These are phyloP conservation scores for Lapara coniferarum DNA, from an alignment of 2,888 invertebrate genomes.

Conservation along the genomic window DNA sequence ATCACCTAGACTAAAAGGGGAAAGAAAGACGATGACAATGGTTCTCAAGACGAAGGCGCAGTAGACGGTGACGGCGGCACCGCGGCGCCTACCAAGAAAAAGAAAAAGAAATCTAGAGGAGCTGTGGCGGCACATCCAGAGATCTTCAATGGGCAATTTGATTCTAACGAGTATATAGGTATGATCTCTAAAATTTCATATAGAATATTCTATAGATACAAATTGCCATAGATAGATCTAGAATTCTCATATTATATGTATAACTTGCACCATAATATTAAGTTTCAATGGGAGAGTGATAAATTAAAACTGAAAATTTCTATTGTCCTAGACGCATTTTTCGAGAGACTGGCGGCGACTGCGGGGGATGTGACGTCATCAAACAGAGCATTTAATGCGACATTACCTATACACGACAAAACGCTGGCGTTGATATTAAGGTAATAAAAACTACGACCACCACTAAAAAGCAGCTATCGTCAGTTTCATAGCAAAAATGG, in stretches of 20 bases:
- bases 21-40: conserved; percentile 71
- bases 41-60: conserved; percentile 60
- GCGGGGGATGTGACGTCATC: conserved; percentile 85
- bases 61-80: conserved; percentile 50
- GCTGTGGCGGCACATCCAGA: conserved; percentile 72
- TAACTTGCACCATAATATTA: too few relatives aligned
- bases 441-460: conserved; percentile 42
- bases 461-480: too few relatives aligned
- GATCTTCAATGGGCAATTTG: conserved; percentile 73
- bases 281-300: not conserved
- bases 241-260: too few relatives aligned
- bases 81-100: conserved; percentile 60
- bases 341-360: conserved; percentile 84
- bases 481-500: too few relatives aligned
- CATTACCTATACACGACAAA: conserved; percentile 78
- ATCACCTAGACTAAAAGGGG: conserved; percentile 69
- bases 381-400: conserved; percentile 84
- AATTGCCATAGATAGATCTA: too few relatives aligned
- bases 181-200: conserved; percentile 23
- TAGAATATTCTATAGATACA: too few relatives aligned
- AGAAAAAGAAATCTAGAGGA: conserved; percentile 71
- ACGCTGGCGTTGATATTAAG: conserved; percentile 70
- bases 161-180: conserved; percentile 74
- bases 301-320: not conserved
- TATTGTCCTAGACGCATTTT: conserved; percentile 79